Evolutionary conservation across 1,140 invertebrate species (phyloP).

Genomic region (Apis cerana): DNA sequence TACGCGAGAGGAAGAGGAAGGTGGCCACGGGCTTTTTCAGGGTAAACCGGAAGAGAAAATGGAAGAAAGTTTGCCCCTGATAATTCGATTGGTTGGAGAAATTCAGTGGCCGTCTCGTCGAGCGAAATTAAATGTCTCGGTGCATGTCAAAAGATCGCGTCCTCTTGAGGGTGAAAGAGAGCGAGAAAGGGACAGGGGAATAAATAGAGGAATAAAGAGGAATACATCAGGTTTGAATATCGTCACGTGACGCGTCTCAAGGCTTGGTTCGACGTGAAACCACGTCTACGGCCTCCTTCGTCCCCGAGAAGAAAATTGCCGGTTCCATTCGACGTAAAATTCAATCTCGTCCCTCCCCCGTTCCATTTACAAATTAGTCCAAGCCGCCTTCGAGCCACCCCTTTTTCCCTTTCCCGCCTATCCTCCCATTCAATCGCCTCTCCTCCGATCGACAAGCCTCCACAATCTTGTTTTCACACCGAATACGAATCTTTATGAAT

Average conservation of each 20-base stretch:
- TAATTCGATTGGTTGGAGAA: slow-evolving; percentile 48
- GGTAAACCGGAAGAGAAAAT: background rate
- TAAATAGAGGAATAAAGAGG: background rate
- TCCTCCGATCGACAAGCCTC: too few relatives aligned
- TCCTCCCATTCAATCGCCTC: too few relatives aligned
- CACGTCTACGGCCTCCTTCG: slow-evolving; percentile 20
- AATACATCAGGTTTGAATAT: slow-evolving; percentile 28
- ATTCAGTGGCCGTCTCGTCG: background rate
- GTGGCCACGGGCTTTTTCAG: background rate
- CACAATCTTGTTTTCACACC: too few relatives aligned
- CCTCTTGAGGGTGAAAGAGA: background rate
- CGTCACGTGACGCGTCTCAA: slow-evolving; percentile 42
- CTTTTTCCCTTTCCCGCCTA: background rate
- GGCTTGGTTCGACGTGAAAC: slow-evolving; percentile 56
- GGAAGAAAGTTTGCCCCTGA: slow-evolving; percentile 40
- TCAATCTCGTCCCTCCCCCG: slow-evolving; percentile 64
- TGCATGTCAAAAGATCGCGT: slow-evolving; percentile 52
- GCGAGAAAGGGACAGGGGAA: background rate
- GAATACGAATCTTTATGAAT: too few relatives aligned
- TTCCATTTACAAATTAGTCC: slow-evolving; percentile 73
- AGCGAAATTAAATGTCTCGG: slow-evolving; percentile 55
- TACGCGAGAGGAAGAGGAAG: background rate
- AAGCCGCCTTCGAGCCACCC: slow-evolving; percentile 8
- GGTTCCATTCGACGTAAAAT: slow-evolving; percentile 70
- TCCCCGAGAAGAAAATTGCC: slow-evolving; percentile 67